Conservation (phyloP, 2,113 vertebrate species). For the Furnarius figulus region DNA sequence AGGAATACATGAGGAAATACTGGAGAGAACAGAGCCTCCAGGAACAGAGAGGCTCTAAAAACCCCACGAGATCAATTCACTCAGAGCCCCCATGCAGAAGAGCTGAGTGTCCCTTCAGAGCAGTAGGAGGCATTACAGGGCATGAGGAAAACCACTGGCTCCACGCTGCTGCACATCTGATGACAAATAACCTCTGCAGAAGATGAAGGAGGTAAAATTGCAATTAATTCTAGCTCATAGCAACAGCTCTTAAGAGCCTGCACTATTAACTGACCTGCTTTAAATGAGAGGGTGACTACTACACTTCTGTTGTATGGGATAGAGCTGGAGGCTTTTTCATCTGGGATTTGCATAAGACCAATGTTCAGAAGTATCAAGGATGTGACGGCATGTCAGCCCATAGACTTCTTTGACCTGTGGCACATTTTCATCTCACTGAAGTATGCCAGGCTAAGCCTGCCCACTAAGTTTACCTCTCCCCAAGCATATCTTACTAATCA, state of each 20-base stretch:
- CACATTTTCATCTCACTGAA: neutral
- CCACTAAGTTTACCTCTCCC: neutral
- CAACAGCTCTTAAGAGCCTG: neutral
- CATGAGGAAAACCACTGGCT: neutral
- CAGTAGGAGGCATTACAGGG: neutral
- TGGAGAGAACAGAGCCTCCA: neutral
- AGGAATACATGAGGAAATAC: neutral
- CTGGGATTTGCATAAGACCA: conserved; percentile 29
- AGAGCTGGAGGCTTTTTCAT: neutral
- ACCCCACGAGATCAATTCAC: accelerated
- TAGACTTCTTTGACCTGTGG: neutral
- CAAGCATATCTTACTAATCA: neutral
- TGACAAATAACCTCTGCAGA: conserved; percentile 24
- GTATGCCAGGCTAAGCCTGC: neutral
- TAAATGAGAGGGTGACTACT: neutral
- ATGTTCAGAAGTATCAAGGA: neutral
- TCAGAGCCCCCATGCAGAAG: neutral
- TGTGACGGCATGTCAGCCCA: neutral
- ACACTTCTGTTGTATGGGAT: neutral
- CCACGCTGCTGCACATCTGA: neutral
- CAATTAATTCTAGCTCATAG: neutral
- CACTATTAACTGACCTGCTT: neutral
- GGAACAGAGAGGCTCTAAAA: neutral
- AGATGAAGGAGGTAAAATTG: neutral
- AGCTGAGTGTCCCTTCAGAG: neutral